These are phyloP conservation scores for Herminia tarsipennalis DNA, from an alignment of 2,888 invertebrate genomes.

Conservation along the genomic window DNA sequence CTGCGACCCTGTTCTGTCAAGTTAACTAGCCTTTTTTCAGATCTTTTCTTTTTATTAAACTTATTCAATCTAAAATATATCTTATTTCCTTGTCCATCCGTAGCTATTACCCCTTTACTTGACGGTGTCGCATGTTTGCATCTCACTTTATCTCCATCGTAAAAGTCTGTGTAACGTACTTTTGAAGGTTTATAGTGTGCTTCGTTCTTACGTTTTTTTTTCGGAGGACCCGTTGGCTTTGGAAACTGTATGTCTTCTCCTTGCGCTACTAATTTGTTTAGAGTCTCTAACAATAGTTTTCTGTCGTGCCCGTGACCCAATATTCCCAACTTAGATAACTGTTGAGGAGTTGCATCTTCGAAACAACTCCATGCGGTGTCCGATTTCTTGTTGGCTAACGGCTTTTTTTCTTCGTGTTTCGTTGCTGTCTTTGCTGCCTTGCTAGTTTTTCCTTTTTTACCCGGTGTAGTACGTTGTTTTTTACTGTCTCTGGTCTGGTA, in stretches of 20 bases:
- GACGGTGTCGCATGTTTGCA: constrained; percentile 68
- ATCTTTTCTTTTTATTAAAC: constrained; percentile 56
- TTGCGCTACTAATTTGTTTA: constrained; percentile 59
- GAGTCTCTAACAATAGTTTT: constrained; percentile 58
- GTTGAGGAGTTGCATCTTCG: constrained; percentile 63
- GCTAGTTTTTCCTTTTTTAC: constrained; percentile 14
- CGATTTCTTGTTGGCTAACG: constrained; percentile 42
- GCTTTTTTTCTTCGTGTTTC: constrained; percentile 42
- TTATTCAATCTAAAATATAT: constrained; percentile 64
- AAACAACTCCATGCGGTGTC: constrained; percentile 74
- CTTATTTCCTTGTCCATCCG: constrained; percentile 64
- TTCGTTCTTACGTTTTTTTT: constrained; percentile 20
- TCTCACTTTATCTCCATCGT: constrained; percentile 42
- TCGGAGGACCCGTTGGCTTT: constrained; percentile 51
- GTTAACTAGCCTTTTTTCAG: constrained; percentile 54
- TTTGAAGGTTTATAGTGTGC: too few relatives aligned
- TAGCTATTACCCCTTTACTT: constrained; percentile 66
- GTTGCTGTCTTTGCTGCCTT: too few relatives aligned
- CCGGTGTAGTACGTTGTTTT: too few relatives aligned
- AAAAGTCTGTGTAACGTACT: constrained; percentile 10
- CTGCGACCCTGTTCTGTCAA: constrained; percentile 67
- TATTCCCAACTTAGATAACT: constrained; percentile 72
- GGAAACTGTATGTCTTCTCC: constrained; percentile 68
- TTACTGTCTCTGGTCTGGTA: too few relatives aligned
- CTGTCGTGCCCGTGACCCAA: constrained; percentile 74